Percentiles rank a stretch among this genome's conserved stretches.
These are phyloP conservation scores for Potamarius usumacintae DNA, from an alignment of 2,113 vertebrate genomes.

Conservation along the genomic window DNA sequence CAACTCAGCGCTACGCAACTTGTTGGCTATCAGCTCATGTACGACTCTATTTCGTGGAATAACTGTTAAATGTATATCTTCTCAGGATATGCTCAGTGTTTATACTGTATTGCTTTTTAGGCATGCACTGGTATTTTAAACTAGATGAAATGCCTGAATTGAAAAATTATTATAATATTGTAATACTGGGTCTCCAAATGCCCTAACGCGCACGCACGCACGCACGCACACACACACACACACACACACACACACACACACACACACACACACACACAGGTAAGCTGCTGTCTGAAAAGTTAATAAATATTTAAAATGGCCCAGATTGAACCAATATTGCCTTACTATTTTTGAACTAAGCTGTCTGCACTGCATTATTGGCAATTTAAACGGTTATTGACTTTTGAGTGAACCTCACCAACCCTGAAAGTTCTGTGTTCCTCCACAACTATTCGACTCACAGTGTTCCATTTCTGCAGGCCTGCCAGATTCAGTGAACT, in stretches of 20 bases:
- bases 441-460: slow-evolving; percentile 16
- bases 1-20: too few species aligned
- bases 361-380: not conserved
- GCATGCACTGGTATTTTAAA: not conserved
- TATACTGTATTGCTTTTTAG: not conserved
- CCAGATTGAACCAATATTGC: not conserved
- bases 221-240: too few species aligned
- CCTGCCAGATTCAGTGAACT: slow-evolving; percentile 87
- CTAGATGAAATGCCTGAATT: not conserved
- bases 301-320: slow-evolving; percentile 2
- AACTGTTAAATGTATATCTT: not conserved
- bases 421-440: not conserved
- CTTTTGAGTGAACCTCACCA: slow-evolving; percentile 5
- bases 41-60: not conserved
- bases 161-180: not conserved
- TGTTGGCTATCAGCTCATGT: too few species aligned
- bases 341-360: not conserved
- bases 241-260: too few species aligned
- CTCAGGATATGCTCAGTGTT: not conserved
- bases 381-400: slow-evolving; percentile 26
- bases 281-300: not conserved
- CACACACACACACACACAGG: too few species aligned
- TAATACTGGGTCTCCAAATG: not conserved
- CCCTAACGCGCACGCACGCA: not conserved
- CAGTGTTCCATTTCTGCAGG: slow-evolving; percentile 71